Conservation (phyloP, 2,113 vertebrate genomes). For the Meles meles region DNA sequence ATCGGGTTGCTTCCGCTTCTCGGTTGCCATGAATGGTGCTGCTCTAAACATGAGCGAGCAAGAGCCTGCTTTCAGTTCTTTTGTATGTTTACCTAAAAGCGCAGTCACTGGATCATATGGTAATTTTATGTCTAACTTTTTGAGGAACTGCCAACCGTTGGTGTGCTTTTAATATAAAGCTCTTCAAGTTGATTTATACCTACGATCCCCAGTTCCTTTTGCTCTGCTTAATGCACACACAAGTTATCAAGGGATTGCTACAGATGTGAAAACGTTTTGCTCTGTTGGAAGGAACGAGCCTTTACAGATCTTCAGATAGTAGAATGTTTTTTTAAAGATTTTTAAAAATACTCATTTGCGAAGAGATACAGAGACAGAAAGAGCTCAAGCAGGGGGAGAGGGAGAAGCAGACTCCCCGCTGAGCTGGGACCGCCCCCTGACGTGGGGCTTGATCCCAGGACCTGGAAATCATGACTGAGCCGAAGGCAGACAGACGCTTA, state of each 20-base stretch:
- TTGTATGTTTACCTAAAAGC: background rate
- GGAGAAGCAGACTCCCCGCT: too few relatives aligned
- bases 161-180: constrained; percentile 48
- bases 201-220: constrained; percentile 33
- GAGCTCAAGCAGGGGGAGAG: too few relatives aligned
- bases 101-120: background rate
- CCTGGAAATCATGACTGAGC: too few relatives aligned
- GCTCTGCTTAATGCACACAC: constrained; percentile 40
- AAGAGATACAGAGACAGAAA: too few relatives aligned
- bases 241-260: constrained; percentile 26
- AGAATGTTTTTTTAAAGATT: background rate
- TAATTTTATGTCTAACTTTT: constrained; percentile 49
- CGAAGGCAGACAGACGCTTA: too few relatives aligned
- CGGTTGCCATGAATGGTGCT: background rate
- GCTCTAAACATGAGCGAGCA: background rate
- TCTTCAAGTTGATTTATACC: constrained; percentile 53
- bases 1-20: background rate
- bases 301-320: background rate
- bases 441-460: too few relatives aligned
- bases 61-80: background rate
- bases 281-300: constrained; percentile 41
- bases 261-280: constrained; percentile 30
- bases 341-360: too few relatives aligned
- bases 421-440: too few relatives aligned
- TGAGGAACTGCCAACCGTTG: constrained; percentile 25